Conservation (phyloP, 1,140 invertebrate species). For the Vanessa atalanta region DNA sequence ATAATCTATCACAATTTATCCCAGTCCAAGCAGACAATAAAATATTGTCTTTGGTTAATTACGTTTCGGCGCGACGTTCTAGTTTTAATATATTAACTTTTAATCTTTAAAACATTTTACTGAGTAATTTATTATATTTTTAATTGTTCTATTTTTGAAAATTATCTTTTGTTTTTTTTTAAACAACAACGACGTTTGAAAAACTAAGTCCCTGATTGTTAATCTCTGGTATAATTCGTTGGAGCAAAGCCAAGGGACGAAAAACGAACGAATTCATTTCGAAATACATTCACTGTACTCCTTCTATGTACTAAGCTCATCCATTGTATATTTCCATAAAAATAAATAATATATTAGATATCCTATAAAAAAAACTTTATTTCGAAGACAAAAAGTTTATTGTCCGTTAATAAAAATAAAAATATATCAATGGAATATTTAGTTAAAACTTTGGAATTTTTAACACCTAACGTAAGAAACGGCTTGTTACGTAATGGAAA, state of each 20-base stretch:
- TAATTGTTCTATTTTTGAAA: neutral
- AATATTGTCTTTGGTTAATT: conserved; percentile 68
- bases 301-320: neutral
- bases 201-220: conserved; percentile 32
- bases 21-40: conserved; percentile 67
- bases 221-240: conserved; percentile 36
- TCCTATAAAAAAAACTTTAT: too few relatives aligned
- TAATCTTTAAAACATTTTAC: neutral
- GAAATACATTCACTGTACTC: conserved; percentile 21
- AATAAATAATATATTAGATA: too few relatives aligned
- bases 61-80: conserved; percentile 45
- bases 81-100: conserved; percentile 15
- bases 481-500: neutral
- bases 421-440: too few relatives aligned
- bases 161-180: conserved; percentile 16
- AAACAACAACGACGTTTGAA: conserved; percentile 17
- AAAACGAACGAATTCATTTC: conserved; percentile 21
- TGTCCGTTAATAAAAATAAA: too few relatives aligned
- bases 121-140: neutral
- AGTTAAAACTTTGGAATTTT: too few relatives aligned
- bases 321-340: neutral
- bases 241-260: conserved; percentile 34
- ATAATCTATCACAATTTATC: conserved; percentile 75
- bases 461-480: neutral
- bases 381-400: too few relatives aligned